Conservation (phyloP, 2,797 vertebrate species). For the Varecia variegata region DNA sequence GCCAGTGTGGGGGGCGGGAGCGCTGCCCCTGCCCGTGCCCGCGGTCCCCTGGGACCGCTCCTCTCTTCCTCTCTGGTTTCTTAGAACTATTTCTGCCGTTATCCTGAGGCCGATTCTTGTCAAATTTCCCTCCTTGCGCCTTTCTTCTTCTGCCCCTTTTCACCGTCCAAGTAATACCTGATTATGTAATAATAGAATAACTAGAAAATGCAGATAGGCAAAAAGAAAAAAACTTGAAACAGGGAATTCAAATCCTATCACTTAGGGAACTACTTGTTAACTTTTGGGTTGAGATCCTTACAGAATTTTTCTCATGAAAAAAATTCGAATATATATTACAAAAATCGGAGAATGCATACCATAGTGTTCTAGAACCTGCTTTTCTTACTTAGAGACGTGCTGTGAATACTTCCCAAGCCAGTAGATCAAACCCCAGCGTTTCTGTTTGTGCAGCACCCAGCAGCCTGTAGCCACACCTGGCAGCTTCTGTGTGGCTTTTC, state of each 20-base stretch:
- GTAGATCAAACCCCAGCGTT: background rate
- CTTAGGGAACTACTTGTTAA: background rate
- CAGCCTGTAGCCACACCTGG: background rate
- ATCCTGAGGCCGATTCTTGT: background rate
- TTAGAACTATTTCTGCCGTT: background rate
- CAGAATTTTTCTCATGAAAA: background rate
- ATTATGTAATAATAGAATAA: background rate
- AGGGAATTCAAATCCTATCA: background rate
- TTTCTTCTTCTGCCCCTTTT: background rate
- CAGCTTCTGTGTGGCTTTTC: background rate
- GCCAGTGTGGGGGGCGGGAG: no score
- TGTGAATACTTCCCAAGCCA: background rate
- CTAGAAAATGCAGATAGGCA: background rate
- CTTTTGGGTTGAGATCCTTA: background rate
- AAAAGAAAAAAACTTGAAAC: background rate
- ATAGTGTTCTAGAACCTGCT: background rate
- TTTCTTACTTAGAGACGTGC: background rate
- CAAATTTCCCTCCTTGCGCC: background rate
- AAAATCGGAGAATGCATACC: background rate
- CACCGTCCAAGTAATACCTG: background rate
- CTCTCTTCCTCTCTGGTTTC: background rate
- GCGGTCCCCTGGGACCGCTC: rapidly evolving
- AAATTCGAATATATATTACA: background rate
- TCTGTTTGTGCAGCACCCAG: background rate
- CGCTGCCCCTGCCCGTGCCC: no score